These are phyloP conservation scores for Hetaerina titia DNA, from an alignment of 2,888 invertebrate genomes.

Conservation along the genomic window DNA sequence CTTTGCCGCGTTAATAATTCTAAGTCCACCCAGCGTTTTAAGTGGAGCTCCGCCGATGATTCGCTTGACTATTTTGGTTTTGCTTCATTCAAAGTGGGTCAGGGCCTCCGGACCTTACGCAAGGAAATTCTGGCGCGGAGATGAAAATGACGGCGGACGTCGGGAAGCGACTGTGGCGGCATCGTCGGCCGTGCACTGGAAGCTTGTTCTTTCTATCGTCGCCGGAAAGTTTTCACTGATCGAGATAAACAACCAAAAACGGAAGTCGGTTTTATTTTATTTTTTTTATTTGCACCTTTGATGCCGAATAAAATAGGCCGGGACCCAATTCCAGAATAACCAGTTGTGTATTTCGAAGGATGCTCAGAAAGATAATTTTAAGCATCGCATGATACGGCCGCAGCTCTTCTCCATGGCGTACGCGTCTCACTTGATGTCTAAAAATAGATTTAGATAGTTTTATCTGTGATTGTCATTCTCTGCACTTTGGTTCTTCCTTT, in stretches of 20 bases:
- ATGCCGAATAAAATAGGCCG: not conserved
- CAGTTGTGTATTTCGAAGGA: not conserved
- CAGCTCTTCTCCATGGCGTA: not conserved
- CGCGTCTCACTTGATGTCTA: not conserved
- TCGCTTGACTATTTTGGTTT: conserved; percentile 57
- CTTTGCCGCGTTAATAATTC: conserved; percentile 47
- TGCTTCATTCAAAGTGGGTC: conserved; percentile 47
- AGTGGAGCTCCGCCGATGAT: conserved; percentile 49
- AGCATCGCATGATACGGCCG: not conserved
- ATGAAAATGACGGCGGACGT: conserved; percentile 19
- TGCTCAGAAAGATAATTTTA: not conserved
- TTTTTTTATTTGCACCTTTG: not conserved
- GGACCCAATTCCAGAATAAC: not conserved
- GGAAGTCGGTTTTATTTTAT: not conserved
- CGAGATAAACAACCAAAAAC: not conserved
- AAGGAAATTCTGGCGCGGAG: conserved; percentile 64
- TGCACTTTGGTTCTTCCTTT: not conserved
- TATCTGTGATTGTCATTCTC: not conserved
- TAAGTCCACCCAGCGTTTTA: conserved; percentile 34
- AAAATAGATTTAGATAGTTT: not conserved
- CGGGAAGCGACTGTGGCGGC: conserved; percentile 32
- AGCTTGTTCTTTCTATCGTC: not conserved
- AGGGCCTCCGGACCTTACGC: conserved; percentile 62
- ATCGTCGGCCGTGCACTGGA: not conserved
- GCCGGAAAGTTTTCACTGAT: not conserved